Base-by-base conservation (phyloP, 1,140 invertebrate genomes). In the Orius laevigatus region DNA sequence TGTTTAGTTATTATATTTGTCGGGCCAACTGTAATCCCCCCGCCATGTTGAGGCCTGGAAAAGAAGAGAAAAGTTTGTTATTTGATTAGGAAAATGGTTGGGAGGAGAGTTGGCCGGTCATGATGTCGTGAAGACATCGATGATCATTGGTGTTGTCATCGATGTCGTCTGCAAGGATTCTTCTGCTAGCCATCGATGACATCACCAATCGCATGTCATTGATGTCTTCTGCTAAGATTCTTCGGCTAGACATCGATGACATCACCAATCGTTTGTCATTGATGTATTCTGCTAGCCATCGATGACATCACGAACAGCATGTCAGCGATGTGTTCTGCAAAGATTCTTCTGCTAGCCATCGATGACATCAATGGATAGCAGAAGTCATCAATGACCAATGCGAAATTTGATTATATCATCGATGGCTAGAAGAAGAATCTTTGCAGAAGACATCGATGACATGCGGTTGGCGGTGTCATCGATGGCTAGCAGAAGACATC, bases 1-100 rank as follows among this genome's bases (percentile, higher is more conserved):
- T 32, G 2, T 12, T 45, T 32, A 48, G 38, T 52, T 52, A 38
- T 52, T 52, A 35, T 46, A 52, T 44, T 52, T 52, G 31, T 52
- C 51, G 3, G 51, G 46, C 51, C 51, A 52, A 12, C 51, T 46
- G 33, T 52, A 52, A 35, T 52, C 51, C 5, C 46, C 47, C 31
- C 51, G 49, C 58, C 43, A 66, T 57, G 46, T 63, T 56, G 40
- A 51, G 46, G 8, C 59, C 51, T 52, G 50, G 5, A 47, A 52
- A 5, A 52, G 15, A 33, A 51, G 47, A 32, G 46, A 32, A 40
- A 54, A 18, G 43, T 19, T 10, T 43, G 32, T 31, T 15, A 31
- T 20, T 18, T 19, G 19, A 18, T 40, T 14, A 11, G 9, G 14
- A 36, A n/a, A 31, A 31, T 14, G 12, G 31, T 19, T 12, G 41